phyloP scores from a whole-genome alignment of 2,797 vertebrate species.

The Pseudomugil gertrudae region DNA sequence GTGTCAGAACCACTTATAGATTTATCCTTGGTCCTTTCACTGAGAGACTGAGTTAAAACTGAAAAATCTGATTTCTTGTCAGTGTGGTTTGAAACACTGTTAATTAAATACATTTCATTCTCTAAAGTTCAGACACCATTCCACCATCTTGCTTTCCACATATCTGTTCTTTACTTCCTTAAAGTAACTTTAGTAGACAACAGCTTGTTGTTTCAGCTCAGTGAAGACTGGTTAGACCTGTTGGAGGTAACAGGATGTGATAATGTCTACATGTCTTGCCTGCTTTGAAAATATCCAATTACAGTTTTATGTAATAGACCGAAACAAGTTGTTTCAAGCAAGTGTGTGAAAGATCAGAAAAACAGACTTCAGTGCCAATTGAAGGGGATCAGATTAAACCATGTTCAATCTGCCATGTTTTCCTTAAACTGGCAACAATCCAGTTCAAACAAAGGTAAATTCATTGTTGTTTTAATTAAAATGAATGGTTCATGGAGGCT shows the following conservation, averaged over 20 bases:
- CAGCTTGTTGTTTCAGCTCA: constrained; percentile 33
- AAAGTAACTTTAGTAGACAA: constrained; percentile 3
- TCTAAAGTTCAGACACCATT: background rate
- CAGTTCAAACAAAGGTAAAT: background rate
- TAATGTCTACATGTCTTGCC: constrained; percentile 7
- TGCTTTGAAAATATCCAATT: background rate
- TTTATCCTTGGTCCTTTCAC: background rate
- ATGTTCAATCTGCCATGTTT: background rate
- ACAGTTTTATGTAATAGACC: background rate
- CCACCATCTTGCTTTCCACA: background rate
- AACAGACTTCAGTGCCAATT: background rate
- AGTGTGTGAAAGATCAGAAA: background rate
- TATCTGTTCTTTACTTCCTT: constrained; percentile 3
- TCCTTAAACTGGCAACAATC: background rate
- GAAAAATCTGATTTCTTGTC: background rate
- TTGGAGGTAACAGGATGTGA: constrained; percentile 22
- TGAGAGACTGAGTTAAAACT: background rate
- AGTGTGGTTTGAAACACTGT: background rate
- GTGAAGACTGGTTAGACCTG: constrained; percentile 49
- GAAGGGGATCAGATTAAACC: background rate
- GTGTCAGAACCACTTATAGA: background rate
- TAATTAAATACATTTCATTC: background rate
- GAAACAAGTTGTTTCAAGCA: background rate
- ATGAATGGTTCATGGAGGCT: too few species aligned
- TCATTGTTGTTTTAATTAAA: background rate